Evolutionary conservation across 2,113 vertebrate genomes (phyloP).

Genomic region (Hippocampus barbouri): DNA sequence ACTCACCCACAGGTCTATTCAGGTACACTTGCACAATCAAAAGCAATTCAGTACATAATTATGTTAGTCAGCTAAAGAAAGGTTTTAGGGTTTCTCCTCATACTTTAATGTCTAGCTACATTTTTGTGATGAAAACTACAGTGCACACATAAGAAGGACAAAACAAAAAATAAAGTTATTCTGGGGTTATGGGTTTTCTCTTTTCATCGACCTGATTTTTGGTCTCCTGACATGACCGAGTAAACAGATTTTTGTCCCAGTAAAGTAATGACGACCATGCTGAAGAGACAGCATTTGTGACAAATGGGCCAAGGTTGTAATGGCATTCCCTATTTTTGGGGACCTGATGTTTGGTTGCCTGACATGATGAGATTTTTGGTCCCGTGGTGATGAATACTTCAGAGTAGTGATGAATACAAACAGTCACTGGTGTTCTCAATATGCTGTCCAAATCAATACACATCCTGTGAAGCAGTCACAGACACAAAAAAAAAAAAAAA

Average conservation of each 20-base stretch:
- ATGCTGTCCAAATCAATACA: slow-evolving; percentile 33
- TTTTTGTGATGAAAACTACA: too few relatives aligned
- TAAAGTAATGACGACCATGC: too few relatives aligned
- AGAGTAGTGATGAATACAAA: not conserved
- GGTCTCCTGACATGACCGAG: too few relatives aligned
- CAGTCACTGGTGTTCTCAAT: slow-evolving; percentile 34
- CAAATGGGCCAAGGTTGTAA: not conserved
- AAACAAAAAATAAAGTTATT: too few relatives aligned
- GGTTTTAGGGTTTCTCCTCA: not conserved
- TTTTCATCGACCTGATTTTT: too few relatives aligned
- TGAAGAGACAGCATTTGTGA: not conserved
- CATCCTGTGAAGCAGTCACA: slow-evolving; percentile 19
- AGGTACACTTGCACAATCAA: too few relatives aligned
- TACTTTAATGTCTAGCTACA: not conserved
- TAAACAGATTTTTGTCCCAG: too few relatives aligned
- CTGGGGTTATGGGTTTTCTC: too few relatives aligned
- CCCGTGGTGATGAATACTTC: not conserved
- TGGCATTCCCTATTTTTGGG: not conserved
- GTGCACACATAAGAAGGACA: too few relatives aligned
- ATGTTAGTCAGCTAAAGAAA: too few relatives aligned
- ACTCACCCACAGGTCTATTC: too few relatives aligned
- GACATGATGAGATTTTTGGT: not conserved
- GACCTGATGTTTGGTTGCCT: not conserved
- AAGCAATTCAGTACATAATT: too few relatives aligned
- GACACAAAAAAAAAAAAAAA: slow-evolving; percentile 31